phyloP scores from a whole-genome alignment of 2,888 invertebrate species.

The Melanophora roralis region DNA sequence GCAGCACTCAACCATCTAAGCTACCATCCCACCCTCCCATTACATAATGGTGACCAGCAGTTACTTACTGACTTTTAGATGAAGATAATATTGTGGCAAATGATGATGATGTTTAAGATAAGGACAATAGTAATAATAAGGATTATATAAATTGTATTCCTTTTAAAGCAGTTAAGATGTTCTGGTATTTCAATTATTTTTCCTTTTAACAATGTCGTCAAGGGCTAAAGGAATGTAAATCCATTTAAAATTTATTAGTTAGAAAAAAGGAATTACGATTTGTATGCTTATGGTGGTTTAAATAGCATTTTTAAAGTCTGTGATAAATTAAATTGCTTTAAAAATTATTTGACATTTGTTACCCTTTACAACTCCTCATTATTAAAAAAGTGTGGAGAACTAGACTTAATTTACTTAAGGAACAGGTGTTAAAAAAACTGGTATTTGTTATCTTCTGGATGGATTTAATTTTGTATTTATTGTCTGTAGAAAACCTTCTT shows the following conservation, averaged over 20 bases:
- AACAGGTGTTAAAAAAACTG: too few relatives aligned
- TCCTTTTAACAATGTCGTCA: constrained; percentile 12
- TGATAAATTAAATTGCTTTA: too few relatives aligned
- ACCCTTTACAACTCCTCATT: too few relatives aligned
- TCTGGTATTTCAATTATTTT: constrained; percentile 35
- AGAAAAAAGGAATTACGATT: not conserved
- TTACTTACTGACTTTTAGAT: not conserved
- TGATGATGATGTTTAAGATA: constrained; percentile 22
- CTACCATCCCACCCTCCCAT: too few relatives aligned
- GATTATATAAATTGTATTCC: constrained; percentile 49
- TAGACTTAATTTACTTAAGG: too few relatives aligned
- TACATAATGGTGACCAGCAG: not conserved
- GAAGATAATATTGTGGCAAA: not conserved
- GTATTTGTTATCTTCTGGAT: too few relatives aligned
- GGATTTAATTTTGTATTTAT: too few relatives aligned
- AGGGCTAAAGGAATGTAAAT: not conserved
- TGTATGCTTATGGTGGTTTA: too few relatives aligned
- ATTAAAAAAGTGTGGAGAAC: too few relatives aligned
- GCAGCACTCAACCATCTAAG: not conserved
- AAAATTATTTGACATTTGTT: too few relatives aligned
- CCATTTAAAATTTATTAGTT: not conserved
- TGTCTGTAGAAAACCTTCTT: too few relatives aligned
- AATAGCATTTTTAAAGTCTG: too few relatives aligned
- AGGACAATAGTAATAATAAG: constrained; percentile 53
- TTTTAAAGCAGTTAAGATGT: constrained; percentile 57